Base-by-base conservation (phyloP, 1,140 invertebrate genomes). In the Cepaea nemoralis region DNA sequence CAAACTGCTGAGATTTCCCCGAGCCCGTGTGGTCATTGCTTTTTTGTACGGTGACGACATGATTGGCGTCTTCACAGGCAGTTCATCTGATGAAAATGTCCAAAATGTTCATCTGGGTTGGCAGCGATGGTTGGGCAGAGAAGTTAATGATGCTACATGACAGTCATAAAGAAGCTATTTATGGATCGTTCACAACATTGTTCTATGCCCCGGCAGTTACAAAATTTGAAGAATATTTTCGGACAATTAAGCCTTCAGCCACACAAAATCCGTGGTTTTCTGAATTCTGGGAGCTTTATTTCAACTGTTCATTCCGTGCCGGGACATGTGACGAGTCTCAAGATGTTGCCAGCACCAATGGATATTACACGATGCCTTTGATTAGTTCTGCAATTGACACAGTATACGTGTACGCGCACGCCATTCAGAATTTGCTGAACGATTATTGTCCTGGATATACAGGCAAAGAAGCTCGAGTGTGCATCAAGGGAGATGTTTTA, bases 161-260 rank as follows among this genome's bases (percentile, higher is more conserved):
- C 2, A 48, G 39, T n/a, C 45, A 40, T 93, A 94, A 19, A 40
- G n/a, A 50, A 31, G 39, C 31, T 3, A 12, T 79, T 31, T 69
- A 69, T 31, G 77, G 77, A 14, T 67, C 77, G 1, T 79, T 79
- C 42, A 67, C 77, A 3, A 55, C 63, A 12, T 35, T 37, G 14
- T 27, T 79, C 31, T 67, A 40, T 37, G 66, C 77, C 31, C 59
- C 35, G 1, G n/a, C 42, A 35, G 59, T 67, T 22, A 39, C 77
- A 6, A 31, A 45, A 35, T 79, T 79, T 33, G 45, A 79, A 45
- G 40, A 40, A 5, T 69, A 79, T 48, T 79, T 79, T 33, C 35
- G 48, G 19, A 69, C 27, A 1, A 1, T 79, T 12, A 79, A 69
- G 24, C 77, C 77, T n/a, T 67, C 59, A 1, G 27, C 35, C 0